Conservation (phyloP, 1,140 invertebrate species). For the Bombus impatiens region DNA sequence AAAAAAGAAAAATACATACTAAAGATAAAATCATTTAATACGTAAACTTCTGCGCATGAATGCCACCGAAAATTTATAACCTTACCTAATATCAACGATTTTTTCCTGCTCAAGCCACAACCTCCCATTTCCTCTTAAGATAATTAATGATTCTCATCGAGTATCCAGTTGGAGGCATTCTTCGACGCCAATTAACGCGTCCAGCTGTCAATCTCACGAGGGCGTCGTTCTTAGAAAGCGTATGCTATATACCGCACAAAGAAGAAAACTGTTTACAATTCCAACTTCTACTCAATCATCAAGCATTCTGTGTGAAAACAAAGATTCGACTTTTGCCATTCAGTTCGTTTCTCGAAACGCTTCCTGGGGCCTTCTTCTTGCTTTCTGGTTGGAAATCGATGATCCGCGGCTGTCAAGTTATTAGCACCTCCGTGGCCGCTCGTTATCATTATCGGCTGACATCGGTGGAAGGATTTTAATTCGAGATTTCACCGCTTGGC, state of each 20-base stretch:
- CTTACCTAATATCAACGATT: background rate
- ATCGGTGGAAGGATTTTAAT: constrained; percentile 64
- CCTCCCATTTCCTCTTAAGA: too few species aligned
- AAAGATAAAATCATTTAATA: background rate
- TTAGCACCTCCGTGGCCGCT: constrained; percentile 62
- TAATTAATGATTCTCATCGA: constrained; percentile 4
- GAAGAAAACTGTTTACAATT: background rate
- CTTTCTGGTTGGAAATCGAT: constrained; percentile 62
- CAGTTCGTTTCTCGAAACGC: background rate
- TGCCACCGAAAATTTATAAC: background rate
- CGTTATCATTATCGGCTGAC: constrained; percentile 71
- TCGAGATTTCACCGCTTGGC: constrained; percentile 62
- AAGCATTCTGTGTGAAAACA: background rate
- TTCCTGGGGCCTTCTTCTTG: constrained; percentile 35
- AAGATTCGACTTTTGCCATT: background rate
- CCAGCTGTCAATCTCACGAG: background rate
- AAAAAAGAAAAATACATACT: background rate
- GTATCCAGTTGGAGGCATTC: background rate
- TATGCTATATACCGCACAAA: background rate
- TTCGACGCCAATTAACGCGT: constrained; percentile 2
- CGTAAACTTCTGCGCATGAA: background rate
- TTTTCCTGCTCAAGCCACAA: background rate
- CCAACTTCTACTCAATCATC: constrained; percentile 15
- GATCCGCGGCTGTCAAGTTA: constrained; percentile 68
- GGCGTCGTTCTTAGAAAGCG: constrained; percentile 26